Evolutionary conservation across 2,888 invertebrate genomes (phyloP), one percentile per base, ranked within the genome.

Genomic region (Clusia tigrina): DNA sequence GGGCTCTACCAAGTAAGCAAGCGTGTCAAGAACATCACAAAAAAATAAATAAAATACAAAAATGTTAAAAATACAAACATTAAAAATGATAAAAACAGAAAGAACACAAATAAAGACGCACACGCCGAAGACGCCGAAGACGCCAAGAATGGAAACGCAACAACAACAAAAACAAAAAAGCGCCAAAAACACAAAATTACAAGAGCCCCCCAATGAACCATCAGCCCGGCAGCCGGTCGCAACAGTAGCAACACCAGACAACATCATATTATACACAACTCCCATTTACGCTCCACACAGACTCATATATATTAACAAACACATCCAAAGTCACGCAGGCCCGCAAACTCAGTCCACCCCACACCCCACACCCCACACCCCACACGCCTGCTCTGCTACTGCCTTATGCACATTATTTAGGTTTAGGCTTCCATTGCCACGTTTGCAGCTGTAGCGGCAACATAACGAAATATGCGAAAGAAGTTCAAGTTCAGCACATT

Each of bases 401-500:
- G 17, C 54, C 60, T n/a, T n/a, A n/a, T n/a, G 15, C 54, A 52
- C 38, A 55, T 38, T 42, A 60, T 37, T 23, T 26, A 38, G 53
- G 37, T 54, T 65, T 48, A 32, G 25, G 2, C 32, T 38, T 15
- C 15, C 32, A 6, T 32, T 32, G 6, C 32, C 32, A 9, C 32
- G 32, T 12, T 17, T 42, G 38, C 54, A 51, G 20, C 56, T 12
- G 52, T 12, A 42, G 42, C 48, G n/a, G n/a, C 6, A 6, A 42
- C 42, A 42, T 12, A 32, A 32, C 32, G 12, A 46, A 37, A 53
- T 15, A 17, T 42, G 58, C 55, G 53, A 56, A 71, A 69, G 69
- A 70, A 71, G 71, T 71, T 71, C 71, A 71, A 71, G 71, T 71
- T 71, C 71, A 71, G 61, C 67, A n/a, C n/a, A 67, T 67, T 38